Base-by-base conservation (phyloP, 1,140 invertebrate genomes). In the Anoplolepis gracilipes region DNA sequence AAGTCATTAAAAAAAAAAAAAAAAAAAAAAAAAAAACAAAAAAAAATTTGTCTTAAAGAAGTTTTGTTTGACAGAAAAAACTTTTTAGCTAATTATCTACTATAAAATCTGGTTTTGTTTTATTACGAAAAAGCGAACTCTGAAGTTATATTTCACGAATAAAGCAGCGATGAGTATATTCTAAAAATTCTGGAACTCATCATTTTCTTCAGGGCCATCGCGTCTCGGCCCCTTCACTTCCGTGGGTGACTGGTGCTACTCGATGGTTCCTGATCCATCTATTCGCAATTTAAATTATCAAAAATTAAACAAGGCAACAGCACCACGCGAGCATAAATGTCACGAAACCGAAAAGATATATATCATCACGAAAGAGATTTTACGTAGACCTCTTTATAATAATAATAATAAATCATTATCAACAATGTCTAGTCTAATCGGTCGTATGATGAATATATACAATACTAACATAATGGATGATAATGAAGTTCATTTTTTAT, bases 141-240 rank as follows among this genome's bases (percentile, higher is more conserved):
- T 33, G 11, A 11, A 59, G 25, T 57, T n/a, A 25, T 46, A 16
- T 59, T 25, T 30, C 77, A 25, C 33, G 65, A 16, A 72, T 57
- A 77, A 19, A 64, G 33, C n/a, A 55, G 36, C 25, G 8, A 7
- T 25, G 64, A 28, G n/a, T n/a, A 4, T 82, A 82, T 46, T 72
- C 25, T 59, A 73, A 73, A 82, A 82, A 82, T 82, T 57, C 65
- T 82, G 49, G 39, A 59, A 30, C 36, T 81, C 36, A 57, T 82
- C 28, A 42, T 61, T 82, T 59, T 49, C 46, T 49, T 82, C 78
- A 82, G n/a, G 78, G 78, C 36, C 53, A 55, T 28, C 62, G 4
- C 49, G 36, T 81, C 22, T 72, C 39, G 36, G 28, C 53, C 55
- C 53, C 67, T 82, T 59, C 67, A 59, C 67, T 82, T 82, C 65